Base-by-base conservation (phyloP, 2,888 invertebrate species). In the Sinhomidia bicolor region DNA sequence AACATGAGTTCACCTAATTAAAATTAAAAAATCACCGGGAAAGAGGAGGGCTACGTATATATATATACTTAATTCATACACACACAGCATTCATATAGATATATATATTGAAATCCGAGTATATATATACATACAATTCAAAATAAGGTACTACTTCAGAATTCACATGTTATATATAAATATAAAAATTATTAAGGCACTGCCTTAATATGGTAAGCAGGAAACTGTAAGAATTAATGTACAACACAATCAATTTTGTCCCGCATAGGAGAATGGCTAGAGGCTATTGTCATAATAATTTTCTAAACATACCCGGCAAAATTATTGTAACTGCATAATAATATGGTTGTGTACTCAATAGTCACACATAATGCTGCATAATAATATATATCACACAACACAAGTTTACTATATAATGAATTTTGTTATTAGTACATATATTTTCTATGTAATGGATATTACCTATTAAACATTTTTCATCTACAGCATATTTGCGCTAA, bases 1-100 rank as follows among this genome's bases (percentile, higher is more conserved):
- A 89, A 89, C 65, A 87, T 82, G 83, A 88, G 78, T 68, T 83
- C 88, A 47, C 82, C 88, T 20, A 88, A 88, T 76, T 88, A 83
- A 62, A 78, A 32, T 17, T 57, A 57, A 7, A 14, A 47, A 62
- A 36, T 41, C 7, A 5, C 14, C 7, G 62, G 14, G 9, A 2
- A 32, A 6, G 26, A 57, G 57, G 20, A n/a, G 1, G 71, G 44
- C 7, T 71, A 17, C 65, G 65, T 65, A 17, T 65, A 32, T 17
- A 32, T 17, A 65, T 14, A 10, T 65, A 32, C 12, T 65, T 32
- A 0, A 65, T 9, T 36, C 32, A 36, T 17, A 65, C 32, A 65
- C 14, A 60, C 36, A 65, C 62, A 65, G 32, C 36, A 32, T 65
- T 65, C 32, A 60, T 23, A 26, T 12, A 20, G 7, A 32, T 32